A percentile compares a stretch with the other conserved stretches of the same genome.
Conservation (phyloP, 2,113 vertebrate species). For the Chitala chitala region DNA sequence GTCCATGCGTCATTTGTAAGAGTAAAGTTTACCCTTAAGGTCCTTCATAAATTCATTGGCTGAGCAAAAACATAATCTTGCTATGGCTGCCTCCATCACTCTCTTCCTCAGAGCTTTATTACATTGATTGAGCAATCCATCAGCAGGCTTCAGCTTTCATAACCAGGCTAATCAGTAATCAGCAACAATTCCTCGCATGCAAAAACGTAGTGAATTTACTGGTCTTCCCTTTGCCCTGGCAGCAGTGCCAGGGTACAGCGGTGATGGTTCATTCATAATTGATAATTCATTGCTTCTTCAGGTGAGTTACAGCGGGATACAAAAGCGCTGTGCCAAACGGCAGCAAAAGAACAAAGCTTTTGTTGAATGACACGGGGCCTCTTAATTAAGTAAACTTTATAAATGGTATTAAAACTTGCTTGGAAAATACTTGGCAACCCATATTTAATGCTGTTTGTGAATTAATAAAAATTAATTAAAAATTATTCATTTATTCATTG, state of each 20-base stretch:
- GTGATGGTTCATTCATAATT: slow-evolving; percentile 1
- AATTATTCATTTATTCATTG: no score
- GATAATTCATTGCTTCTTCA: slow-evolving; percentile 5
- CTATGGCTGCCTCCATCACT: slow-evolving; percentile 47
- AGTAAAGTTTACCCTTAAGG: slow-evolving; percentile 41
- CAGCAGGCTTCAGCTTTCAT: slow-evolving; percentile 45
- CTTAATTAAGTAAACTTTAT: not conserved
- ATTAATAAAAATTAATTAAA: no score
- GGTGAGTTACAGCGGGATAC: not conserved
- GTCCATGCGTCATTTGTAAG: slow-evolving; percentile 43
- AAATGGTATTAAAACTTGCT: not conserved
- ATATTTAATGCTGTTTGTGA: not conserved
- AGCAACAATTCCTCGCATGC: slow-evolving; percentile 22
- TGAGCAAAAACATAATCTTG: slow-evolving; percentile 41
- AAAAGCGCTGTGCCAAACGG: not conserved
- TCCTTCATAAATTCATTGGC: slow-evolving; percentile 42
- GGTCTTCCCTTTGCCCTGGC: not conserved
- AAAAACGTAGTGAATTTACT: slow-evolving; percentile 6
- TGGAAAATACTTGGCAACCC: not conserved
- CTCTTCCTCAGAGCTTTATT: slow-evolving; percentile 54
- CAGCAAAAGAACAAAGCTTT: not conserved
- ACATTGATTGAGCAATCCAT: slow-evolving; percentile 56
- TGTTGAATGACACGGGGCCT: not conserved
- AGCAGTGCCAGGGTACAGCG: not conserved
- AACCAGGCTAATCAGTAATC: slow-evolving; percentile 44